Evolutionary conservation across 2,797 vertebrate genomes (phyloP), one percentile per base, ranked within the genome.

Genomic region (Artibeus lituratus): DNA sequence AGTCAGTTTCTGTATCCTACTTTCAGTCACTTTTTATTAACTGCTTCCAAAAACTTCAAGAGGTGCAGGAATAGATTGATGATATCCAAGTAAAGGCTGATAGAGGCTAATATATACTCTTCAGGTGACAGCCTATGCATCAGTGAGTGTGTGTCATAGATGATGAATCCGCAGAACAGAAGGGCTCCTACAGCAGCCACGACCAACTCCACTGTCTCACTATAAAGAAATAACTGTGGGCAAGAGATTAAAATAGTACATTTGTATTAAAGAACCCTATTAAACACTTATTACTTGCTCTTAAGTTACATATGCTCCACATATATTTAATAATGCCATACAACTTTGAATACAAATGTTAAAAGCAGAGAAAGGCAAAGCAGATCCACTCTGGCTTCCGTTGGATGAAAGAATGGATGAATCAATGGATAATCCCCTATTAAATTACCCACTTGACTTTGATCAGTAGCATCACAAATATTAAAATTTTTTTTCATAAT

Each of bases 71-170:
- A 99, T 4, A 99, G 99, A 98, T 99, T 99, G 98, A 99, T 98
- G 91, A 99, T 98, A 98, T 99, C 99, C 98, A 99, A 98, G 98
- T 99, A 99, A 87, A 99, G 99, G 97, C 98, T 99, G 98, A 99
- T 99, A 97, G 99, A 98, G 97, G 99, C 99, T 98, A 99, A 87
- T 84, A 99, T 98, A 95, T 99, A 99, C 93, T 99, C 99, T 98
- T 99, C 99, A 0, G 99, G 99, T 35, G 99, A 99, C 10, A 99
- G 99, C 97, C 98, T 99, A 97, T 99, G 99, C 99, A 99, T 99
- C 98, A 99, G 97, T 89, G 99, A 94, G 93, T 99, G 99, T 24
- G 99, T 99, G 97, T 99, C 99, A 37, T 99, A 99, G 98, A 99
- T 99, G 97, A 99, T 99, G 98, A 99, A 99, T 88, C 99, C 99